These are phyloP conservation scores for Scaptomyza flava DNA, from an alignment of 2,888 invertebrate genomes.

Conservation along the genomic window DNA sequence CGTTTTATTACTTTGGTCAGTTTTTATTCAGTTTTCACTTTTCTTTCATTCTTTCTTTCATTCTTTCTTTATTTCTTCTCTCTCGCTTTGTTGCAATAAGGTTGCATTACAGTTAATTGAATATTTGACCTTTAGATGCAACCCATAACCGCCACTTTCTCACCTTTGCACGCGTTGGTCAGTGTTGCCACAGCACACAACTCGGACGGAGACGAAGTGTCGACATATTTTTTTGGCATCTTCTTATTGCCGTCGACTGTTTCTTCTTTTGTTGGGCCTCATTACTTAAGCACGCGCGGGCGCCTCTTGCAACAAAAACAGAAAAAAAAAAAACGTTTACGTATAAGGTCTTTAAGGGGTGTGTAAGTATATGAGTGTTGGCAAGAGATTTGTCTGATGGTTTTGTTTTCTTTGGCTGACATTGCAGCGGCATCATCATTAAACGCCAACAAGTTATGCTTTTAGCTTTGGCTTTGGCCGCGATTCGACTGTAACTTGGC, in stretches of 20 bases:
- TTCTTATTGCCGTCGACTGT: conserved; percentile 66
- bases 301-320: conserved; percentile 14
- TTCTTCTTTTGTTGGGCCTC: conserved; percentile 42
- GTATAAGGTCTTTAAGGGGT: conserved; percentile 45
- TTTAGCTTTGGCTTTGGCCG: conserved; percentile 35
- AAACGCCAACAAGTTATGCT: conserved; percentile 40
- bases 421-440: conserved; percentile 32
- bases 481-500: conserved; percentile 48
- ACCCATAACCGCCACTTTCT: conserved; percentile 1
- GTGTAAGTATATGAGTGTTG: conserved; percentile 1
- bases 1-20: conserved; percentile 78
- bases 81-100: conserved; percentile 8
- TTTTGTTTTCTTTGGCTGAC: conserved; percentile 27
- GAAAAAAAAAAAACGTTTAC: conserved; percentile 35
- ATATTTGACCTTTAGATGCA: conserved; percentile 64
- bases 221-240: conserved; percentile 38
- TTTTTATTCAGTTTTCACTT: conserved; percentile 63
- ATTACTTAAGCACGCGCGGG: conserved; percentile 71
- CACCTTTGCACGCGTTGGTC: neutral
- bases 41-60: conserved; percentile 4
- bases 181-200: neutral
- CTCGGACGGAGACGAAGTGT: conserved; percentile 48
- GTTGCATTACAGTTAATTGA: conserved; percentile 63
- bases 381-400: conserved; percentile 15
- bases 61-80: neutral